These are phyloP conservation scores for Alcedo atthis DNA, from an alignment of 2,797 vertebrate genomes.

Conservation along the genomic window DNA sequence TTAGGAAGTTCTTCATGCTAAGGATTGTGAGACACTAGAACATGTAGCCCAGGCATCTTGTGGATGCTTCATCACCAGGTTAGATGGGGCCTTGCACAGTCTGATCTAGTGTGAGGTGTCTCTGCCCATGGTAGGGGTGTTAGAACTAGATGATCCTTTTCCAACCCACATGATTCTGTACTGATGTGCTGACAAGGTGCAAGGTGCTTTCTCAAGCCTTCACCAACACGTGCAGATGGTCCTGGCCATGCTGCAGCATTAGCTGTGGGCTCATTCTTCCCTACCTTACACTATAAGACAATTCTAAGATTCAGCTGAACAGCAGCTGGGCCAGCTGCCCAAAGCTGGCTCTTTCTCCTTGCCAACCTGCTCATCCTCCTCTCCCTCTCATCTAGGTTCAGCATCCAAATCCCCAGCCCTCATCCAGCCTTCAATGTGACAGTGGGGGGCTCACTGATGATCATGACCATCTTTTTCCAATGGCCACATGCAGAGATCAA, in stretches of 20 bases:
- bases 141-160: no score
- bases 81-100: no score
- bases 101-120: no score
- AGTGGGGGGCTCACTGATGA: background rate
- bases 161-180: no score
- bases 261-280: background rate
- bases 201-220: background rate
- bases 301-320: background rate
- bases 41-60: no score
- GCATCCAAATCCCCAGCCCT: background rate
- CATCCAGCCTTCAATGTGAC: background rate
- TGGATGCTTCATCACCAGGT: no score
- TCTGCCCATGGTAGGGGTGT: no score
- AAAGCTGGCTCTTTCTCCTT: background rate
- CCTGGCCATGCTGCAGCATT: fast-evolving
- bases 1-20: no score
- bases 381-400: background rate
- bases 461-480: background rate
- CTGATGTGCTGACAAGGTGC: background rate
- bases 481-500: background rate
- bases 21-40: no score
- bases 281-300: background rate
- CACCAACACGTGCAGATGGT: background rate
- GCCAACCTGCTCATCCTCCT: background rate
- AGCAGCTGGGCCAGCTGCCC: background rate